Percentiles rank a stretch among this genome's conserved stretches.
Conservation (phyloP, 2,113 vertebrate species). For the Mixornis gularis region DNA sequence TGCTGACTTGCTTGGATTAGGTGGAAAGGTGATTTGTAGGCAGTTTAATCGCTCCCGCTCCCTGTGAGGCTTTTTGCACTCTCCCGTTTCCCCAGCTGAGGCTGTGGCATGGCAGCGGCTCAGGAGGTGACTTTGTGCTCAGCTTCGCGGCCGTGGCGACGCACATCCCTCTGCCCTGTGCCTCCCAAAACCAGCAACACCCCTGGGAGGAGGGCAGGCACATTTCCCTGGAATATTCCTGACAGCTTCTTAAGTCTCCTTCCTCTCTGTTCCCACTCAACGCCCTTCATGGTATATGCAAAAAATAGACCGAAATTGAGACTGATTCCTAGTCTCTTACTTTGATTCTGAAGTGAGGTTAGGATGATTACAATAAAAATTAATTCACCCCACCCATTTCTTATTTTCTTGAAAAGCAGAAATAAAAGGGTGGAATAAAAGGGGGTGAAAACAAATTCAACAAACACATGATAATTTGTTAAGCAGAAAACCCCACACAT, state of each 20-base stretch:
- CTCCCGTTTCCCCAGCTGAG: neutral
- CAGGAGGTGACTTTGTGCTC: neutral
- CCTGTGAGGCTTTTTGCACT: neutral
- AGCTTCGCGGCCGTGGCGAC: rapidly evolving
- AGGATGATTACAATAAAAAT: neutral
- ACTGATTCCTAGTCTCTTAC: neutral
- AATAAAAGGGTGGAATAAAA: neutral
- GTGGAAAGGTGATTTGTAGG: neutral
- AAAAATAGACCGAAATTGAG: neutral
- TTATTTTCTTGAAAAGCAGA: neutral
- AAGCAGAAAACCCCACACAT: neutral
- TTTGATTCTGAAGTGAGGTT: neutral
- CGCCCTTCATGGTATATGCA: neutral
- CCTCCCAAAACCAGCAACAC: neutral
- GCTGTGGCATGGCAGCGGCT: neutral
- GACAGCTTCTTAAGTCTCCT: neutral
- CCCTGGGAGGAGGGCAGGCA: neutral
- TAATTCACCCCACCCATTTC: neutral
- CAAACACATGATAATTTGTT: neutral
- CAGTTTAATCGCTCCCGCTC: neutral
- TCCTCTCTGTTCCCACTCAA: neutral
- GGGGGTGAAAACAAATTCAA: neutral
- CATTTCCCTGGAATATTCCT: neutral
- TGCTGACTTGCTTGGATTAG: neutral
- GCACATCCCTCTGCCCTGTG: rapidly evolving